These are phyloP conservation scores for Centroberyx gerrardi DNA, from an alignment of 2,797 vertebrate species.

Conservation along the genomic window DNA sequence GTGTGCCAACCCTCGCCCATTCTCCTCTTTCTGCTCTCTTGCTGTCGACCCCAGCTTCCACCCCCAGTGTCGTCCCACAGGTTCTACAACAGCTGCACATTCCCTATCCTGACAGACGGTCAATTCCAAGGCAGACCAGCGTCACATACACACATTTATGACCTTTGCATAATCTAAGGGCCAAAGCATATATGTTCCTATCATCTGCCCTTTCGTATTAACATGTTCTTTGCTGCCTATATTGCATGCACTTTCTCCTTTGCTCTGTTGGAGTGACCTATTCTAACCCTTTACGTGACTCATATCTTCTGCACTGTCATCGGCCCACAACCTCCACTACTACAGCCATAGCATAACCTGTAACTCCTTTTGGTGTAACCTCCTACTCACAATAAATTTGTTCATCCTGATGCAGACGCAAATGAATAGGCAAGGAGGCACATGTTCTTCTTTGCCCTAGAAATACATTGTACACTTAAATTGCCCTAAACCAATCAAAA, in stretches of 20 bases:
- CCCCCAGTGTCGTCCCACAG: neutral
- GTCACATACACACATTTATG: conserved; percentile 4
- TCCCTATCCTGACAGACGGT: conserved; percentile 8
- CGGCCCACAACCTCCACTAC: conserved; percentile 11
- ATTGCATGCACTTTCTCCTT: conserved; percentile 40
- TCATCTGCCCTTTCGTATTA: conserved; percentile 25
- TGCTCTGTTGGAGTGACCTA: neutral
- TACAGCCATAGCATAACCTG: conserved; percentile 3
- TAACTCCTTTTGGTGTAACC: conserved; percentile 21
- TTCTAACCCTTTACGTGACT: conserved; percentile 1
- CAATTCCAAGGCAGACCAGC: conserved; percentile 14
- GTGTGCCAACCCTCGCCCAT: conserved; percentile 39
- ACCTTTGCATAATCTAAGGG: conserved; percentile 23
- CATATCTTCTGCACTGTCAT: conserved; percentile 18
- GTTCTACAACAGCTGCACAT: conserved; percentile 1
- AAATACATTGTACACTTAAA: conserved; percentile 31
- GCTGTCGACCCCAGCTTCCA: neutral
- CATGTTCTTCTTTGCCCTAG: conserved; percentile 24
- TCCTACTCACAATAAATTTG: conserved; percentile 24
- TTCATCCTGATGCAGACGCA: too few relatives aligned
- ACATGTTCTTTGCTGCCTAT: neutral
- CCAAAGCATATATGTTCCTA: conserved; percentile 31
- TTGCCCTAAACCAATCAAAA: neutral
- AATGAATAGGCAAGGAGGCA: neutral
- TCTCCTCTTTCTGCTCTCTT: conserved; percentile 1